Conservation (phyloP, 2,797 vertebrate species). For the Etheostoma perlongum region DNA sequence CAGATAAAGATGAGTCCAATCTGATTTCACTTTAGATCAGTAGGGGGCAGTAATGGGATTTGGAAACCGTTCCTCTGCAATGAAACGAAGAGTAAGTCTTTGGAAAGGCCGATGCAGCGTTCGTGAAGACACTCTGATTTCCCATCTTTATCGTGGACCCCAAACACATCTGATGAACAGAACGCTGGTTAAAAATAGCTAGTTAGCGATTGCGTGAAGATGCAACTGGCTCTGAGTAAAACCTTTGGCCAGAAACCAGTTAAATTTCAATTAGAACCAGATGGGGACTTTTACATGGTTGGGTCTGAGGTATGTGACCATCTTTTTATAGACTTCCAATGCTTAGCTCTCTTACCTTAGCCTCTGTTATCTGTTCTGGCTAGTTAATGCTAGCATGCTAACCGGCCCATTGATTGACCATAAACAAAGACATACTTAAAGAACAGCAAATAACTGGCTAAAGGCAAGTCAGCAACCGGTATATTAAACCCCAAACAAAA, state of each 20-base stretch:
- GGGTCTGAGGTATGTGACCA: slow-evolving; percentile 91
- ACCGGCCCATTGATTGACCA: slow-evolving; percentile 18
- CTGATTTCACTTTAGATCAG: background rate
- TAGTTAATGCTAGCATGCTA: slow-evolving; percentile 68
- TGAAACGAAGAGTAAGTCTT: background rate
- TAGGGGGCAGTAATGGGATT: slow-evolving; percentile 33
- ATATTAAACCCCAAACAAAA: background rate
- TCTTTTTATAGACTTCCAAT: background rate
- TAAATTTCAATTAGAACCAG: slow-evolving; percentile 96
- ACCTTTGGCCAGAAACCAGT: slow-evolving; percentile 98
- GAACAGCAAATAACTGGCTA: too few relatives aligned
- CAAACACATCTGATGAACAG: slow-evolving; percentile 31
- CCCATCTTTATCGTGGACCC: background rate
- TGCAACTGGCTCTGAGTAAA: slow-evolving; percentile 93
- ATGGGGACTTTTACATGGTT: slow-evolving; percentile 99
- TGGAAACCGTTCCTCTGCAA: slow-evolving; percentile 9
- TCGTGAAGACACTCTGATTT: background rate
- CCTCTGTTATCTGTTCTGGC: slow-evolving; percentile 20
- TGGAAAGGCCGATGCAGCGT: slow-evolving; percentile 23
- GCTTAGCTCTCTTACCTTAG: background rate
- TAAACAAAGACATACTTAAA: slow-evolving; percentile 61
- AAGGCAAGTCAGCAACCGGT: background rate
- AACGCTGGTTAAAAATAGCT: slow-evolving; percentile 35
- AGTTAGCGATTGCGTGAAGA: slow-evolving; percentile 69
- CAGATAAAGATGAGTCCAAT: background rate